Conservation (phyloP, 2,888 invertebrate species). For the Escarpia spicata region DNA sequence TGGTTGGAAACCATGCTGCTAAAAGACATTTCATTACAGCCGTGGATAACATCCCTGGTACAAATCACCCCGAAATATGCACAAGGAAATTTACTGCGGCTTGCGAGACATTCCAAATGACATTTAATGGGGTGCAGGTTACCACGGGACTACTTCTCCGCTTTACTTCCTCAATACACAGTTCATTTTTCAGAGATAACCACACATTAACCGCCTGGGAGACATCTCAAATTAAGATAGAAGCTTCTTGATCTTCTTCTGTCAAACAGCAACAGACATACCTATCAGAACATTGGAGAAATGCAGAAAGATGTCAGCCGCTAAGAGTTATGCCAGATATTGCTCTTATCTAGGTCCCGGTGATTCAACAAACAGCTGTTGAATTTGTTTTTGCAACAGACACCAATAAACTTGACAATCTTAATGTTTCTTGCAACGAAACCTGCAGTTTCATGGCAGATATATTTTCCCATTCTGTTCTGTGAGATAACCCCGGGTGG, state of each 20-base stretch:
- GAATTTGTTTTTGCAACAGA: neutral
- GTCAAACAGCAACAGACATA: neutral
- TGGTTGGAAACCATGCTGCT: neutral
- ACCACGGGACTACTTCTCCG: neutral
- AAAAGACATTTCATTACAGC: neutral
- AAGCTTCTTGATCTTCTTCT: neutral
- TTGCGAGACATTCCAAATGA: neutral
- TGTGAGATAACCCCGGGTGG: neutral
- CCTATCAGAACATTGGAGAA: neutral
- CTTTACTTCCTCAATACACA: neutral
- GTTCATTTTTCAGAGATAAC: neutral
- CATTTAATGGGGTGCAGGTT: neutral
- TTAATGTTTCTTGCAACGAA: neutral
- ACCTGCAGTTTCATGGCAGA: slow-evolving; percentile 9
- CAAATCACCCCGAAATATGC: neutral
- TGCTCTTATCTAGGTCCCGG: neutral
- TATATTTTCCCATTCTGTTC: neutral
- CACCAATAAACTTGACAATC: slow-evolving; percentile 11
- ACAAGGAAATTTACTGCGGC: neutral
- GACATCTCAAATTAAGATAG: neutral
- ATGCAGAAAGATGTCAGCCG: neutral
- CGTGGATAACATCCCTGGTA: neutral
- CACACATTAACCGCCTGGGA: neutral
- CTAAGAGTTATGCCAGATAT: neutral
- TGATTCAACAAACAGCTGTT: neutral